Percentiles rank a stretch among this genome's conserved stretches.
Conservation (phyloP, 1,140 invertebrate genomes). For the Sipha flava region DNA sequence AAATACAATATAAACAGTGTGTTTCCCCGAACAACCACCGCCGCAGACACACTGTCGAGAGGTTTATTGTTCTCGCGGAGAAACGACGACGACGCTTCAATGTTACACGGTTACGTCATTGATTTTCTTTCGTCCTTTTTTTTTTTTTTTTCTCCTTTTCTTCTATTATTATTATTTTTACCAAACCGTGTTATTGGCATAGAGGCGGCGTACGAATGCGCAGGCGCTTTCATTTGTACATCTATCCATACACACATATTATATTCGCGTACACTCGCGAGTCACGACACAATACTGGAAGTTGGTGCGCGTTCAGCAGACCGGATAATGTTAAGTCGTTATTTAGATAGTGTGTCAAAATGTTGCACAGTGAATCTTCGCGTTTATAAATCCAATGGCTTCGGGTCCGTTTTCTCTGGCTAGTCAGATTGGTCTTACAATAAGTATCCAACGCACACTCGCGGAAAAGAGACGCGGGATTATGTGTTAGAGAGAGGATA, state of each 20-base stretch:
- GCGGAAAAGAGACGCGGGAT: background rate
- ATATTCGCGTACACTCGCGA: background rate
- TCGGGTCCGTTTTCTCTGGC: constrained; percentile 6
- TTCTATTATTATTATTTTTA: background rate
- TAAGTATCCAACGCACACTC: background rate
- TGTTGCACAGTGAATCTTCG: background rate
- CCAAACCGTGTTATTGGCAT: background rate
- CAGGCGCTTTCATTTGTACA: too few species aligned
- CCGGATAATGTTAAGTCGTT: constrained; percentile 14
- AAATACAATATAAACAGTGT: background rate
- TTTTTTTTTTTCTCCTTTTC: background rate
- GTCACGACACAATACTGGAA: background rate
- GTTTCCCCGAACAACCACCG: background rate
- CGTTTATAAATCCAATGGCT: background rate
- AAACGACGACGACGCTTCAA: background rate
- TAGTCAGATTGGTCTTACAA: background rate
- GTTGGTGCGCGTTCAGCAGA: background rate
- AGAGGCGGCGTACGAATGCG: background rate
- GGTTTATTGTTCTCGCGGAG: background rate
- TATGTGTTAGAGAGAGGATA: background rate
- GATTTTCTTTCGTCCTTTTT: background rate
- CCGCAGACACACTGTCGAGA: background rate
- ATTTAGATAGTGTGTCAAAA: constrained; percentile 17
- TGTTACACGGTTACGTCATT: background rate
- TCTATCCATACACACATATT: background rate